phyloP scores from a whole-genome alignment of 2,113 vertebrate species.

The western clawed frog (Xenopus tropicalis) region UCB_Xtro_10.0 CM004443.2:120622001-120622500 shows the following conservation, averaged over 20 bases:
- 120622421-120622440: conserved; percentile 74
- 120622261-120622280: no score
- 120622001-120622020: no score
- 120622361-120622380: no score
- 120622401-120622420: no score
- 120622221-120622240: neutral
- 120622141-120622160: conserved; percentile 97
- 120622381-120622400: no score
- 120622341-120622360: no score
- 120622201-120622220: conserved; percentile 86
- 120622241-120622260: no score
- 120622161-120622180: conserved; percentile 92
- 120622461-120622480: conserved; percentile 90
- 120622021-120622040: no score
- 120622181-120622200: conserved; percentile 96
- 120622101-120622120: conserved; percentile 95
- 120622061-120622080: neutral
- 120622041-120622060: no score
- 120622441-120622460: conserved; percentile 93
- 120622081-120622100: conserved; percentile 76
- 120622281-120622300: no score
- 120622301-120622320: no score
- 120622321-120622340: no score
- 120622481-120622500: conserved; percentile 97
- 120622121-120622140: conserved; percentile 97